These are phyloP conservation scores for Onychomys leucogaster DNA, from an alignment of 2,797 vertebrate species.

Conservation along the genomic window DNA sequence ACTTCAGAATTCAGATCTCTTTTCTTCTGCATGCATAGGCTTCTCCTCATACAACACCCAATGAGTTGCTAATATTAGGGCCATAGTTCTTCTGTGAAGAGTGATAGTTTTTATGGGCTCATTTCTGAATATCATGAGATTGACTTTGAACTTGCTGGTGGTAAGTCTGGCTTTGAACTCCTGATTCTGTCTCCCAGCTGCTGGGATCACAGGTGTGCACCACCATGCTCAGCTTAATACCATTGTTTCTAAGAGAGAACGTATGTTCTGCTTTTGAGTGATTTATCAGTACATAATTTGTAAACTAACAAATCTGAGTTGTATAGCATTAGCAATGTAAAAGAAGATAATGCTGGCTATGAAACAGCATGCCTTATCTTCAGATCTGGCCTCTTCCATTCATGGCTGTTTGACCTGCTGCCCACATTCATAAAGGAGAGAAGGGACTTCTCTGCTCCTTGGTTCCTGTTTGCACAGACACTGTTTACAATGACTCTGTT, in stretches of 20 bases:
- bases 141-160: not conserved
- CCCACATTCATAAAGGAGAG: not conserved
- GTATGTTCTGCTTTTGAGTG: slow-evolving; percentile 35
- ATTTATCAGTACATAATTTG: not conserved
- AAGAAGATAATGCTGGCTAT: not conserved
- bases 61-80: not conserved
- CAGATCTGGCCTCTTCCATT: not conserved
- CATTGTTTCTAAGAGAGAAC: slow-evolving; percentile 34
- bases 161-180: not conserved
- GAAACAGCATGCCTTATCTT: not conserved
- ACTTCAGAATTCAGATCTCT: not conserved
- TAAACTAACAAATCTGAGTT: not conserved
- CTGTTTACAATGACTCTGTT: not conserved
- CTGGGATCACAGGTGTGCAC: not conserved
- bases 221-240: not conserved
- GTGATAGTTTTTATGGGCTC: not conserved
- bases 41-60: not conserved
- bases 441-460: not conserved
- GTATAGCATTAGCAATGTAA: not conserved
- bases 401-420: not conserved
- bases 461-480: not conserved
- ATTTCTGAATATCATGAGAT: not conserved
- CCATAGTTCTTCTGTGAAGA: not conserved
- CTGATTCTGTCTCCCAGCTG: not conserved
- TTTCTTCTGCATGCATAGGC: not conserved